phyloP scores from a whole-genome alignment of 1,140 invertebrate genomes.

The Tetranychus urticae region DNA sequence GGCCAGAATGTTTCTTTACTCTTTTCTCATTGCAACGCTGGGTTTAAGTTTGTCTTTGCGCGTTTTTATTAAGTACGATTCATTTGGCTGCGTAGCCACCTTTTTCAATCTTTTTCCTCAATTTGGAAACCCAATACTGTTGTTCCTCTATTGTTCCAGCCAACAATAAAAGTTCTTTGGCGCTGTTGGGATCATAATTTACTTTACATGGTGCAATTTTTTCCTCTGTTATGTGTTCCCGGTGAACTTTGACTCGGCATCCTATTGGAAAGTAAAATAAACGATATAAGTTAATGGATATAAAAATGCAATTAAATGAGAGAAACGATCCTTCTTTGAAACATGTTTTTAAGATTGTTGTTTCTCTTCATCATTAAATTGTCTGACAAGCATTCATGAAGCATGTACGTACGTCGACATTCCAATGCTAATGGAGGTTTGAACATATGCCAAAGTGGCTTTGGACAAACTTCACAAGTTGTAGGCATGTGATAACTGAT shows the following conservation, averaged over 20 bases:
- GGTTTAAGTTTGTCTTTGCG: too few species aligned
- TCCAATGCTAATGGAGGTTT: slow-evolving; percentile 84
- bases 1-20: too few species aligned
- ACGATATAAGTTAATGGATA: background rate
- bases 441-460: slow-evolving; percentile 89
- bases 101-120: slow-evolving; percentile 77
- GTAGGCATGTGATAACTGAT: slow-evolving; percentile 96
- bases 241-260: slow-evolving; percentile 85
- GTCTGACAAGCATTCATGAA: background rate
- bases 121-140: slow-evolving; percentile 66
- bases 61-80: background rate
- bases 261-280: slow-evolving; percentile 27
- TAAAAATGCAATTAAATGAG: background rate
- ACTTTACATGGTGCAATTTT: slow-evolving; percentile 55
- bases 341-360: too few species aligned
- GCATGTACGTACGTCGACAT: slow-evolving; percentile 51
- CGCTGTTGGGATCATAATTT: slow-evolving; percentile 72
- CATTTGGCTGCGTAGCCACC: slow-evolving; percentile 57
- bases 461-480: slow-evolving; percentile 86
- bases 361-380: background rate
- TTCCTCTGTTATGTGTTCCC: slow-evolving; percentile 63
- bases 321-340: too few species aligned
- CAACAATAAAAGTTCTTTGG: slow-evolving; percentile 68
- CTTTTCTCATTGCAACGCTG: too few species aligned
- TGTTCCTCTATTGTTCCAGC: slow-evolving; percentile 63